These are phyloP conservation scores for Sabellastarte sp. DNA, from an alignment of 2,888 invertebrate genomes.

Conservation along the genomic window DNA sequence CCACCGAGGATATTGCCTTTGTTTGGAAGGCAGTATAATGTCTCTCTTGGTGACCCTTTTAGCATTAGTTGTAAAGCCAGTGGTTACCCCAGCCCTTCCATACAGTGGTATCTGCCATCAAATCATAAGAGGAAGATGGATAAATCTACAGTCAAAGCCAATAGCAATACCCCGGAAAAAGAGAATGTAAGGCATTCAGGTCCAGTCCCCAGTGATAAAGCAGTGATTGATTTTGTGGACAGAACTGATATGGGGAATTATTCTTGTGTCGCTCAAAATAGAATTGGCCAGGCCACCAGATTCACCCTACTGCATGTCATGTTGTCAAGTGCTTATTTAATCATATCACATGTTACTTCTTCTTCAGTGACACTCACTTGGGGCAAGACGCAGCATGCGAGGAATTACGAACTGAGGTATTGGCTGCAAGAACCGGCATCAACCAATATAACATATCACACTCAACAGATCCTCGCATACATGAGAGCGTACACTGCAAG, in stretches of 20 bases:
- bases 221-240: not conserved
- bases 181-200: no score
- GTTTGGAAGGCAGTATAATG: not conserved
- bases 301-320: not conserved
- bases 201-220: no score
- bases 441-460: not conserved
- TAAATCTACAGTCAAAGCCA: no score
- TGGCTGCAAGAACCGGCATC: not conserved
- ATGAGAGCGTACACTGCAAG: not conserved
- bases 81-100: not conserved
- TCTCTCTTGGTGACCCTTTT: not conserved
- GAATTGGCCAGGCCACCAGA: not conserved
- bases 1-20: not conserved
- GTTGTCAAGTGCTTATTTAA: not conserved
- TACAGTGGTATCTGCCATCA: not conserved
- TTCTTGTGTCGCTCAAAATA: not conserved
- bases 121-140: no score
- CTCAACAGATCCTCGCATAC: not conserved
- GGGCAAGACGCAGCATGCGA: not conserved
- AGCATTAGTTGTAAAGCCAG: not conserved
- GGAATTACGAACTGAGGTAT: not conserved
- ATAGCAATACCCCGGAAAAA: no score
- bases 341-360: not conserved
- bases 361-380: not conserved
- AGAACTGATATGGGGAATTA: not conserved